Evolutionary conservation across 35 echinoderm and acorn worm species (phyloP).

Genomic region (Lytechinus pictus): DNA sequence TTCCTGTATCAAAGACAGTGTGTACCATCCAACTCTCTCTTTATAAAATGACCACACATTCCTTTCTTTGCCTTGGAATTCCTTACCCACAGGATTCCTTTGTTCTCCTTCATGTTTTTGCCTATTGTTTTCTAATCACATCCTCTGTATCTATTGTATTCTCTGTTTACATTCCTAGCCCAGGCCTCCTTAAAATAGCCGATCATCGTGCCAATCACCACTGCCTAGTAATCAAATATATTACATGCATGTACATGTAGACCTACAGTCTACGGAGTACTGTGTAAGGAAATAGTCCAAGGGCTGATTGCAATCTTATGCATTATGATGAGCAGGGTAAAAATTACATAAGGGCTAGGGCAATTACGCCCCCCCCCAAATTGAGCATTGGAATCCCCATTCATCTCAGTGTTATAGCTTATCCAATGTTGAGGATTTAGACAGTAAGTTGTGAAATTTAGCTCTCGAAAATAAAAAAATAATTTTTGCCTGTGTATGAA

Average conservation of each 20-base stretch:
- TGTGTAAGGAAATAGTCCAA: too few species aligned
- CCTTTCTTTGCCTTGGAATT: background rate
- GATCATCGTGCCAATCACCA: background rate
- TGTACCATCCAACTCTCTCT: background rate
- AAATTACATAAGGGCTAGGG: too few species aligned
- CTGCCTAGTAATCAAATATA: background rate
- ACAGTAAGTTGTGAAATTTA: too few species aligned
- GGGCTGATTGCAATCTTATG: too few species aligned
- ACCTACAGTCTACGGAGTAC: too few species aligned
- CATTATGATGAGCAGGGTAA: too few species aligned
- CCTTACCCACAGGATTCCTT: background rate
- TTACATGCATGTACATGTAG: background rate
- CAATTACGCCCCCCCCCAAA: too few species aligned
- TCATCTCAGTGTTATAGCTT: too few species aligned
- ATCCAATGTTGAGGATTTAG: too few species aligned
- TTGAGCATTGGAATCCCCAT: too few species aligned
- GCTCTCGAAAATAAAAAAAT: too few species aligned
- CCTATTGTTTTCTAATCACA: slow-evolving; percentile 12
- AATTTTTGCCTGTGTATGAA: too few species aligned
- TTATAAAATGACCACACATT: background rate
- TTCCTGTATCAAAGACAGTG: background rate
- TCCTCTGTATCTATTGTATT: background rate
- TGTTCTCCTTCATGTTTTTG: background rate
- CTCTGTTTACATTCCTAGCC: background rate
- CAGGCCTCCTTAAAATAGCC: background rate